Percentiles rank a stretch among this genome's conserved stretches.
Conservation (phyloP, 2,888 invertebrate genomes). For the Crossocerus cetratus region DNA sequence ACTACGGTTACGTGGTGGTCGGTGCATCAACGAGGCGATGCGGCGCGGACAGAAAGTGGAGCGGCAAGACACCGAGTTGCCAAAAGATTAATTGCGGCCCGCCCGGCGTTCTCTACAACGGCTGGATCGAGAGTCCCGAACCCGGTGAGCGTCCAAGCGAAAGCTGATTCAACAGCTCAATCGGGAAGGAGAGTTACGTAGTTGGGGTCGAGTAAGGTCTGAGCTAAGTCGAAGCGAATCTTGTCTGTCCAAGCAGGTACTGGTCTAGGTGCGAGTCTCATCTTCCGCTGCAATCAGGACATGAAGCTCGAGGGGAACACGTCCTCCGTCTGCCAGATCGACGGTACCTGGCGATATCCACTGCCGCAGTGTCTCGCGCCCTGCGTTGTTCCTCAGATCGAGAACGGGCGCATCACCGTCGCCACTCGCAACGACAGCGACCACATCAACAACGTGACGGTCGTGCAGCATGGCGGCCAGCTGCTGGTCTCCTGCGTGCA, state of each 20-base stretch:
- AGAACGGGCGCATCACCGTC: constrained; percentile 86
- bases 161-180: too few species aligned
- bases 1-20: constrained; percentile 93
- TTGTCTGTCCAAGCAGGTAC: constrained; percentile 80
- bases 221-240: too few species aligned
- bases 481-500: constrained; percentile 89
- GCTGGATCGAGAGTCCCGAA: constrained; percentile 95
- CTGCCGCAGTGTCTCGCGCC: constrained; percentile 95
- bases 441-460: constrained; percentile 76
- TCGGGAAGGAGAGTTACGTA: too few species aligned
- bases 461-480: constrained; percentile 85
- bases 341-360: constrained; percentile 96
- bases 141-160: constrained; percentile 74
- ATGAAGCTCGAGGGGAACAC: constrained; percentile 93
- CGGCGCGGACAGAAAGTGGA: constrained; percentile 96
- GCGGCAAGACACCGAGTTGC: constrained; percentile 93
- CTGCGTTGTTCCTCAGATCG: constrained; percentile 93
- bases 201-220: too few species aligned
- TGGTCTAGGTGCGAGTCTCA: constrained; percentile 93
- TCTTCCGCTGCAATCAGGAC: constrained; percentile 94
- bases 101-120: constrained; percentile 95
- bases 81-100: constrained; percentile 99
- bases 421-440: constrained; percentile 74
- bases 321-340: constrained; percentile 94
- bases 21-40: constrained; percentile 95